Evolutionary conservation across 1,140 invertebrate species (phyloP).

Genomic region (Mercenaria mercenaria): DNA sequence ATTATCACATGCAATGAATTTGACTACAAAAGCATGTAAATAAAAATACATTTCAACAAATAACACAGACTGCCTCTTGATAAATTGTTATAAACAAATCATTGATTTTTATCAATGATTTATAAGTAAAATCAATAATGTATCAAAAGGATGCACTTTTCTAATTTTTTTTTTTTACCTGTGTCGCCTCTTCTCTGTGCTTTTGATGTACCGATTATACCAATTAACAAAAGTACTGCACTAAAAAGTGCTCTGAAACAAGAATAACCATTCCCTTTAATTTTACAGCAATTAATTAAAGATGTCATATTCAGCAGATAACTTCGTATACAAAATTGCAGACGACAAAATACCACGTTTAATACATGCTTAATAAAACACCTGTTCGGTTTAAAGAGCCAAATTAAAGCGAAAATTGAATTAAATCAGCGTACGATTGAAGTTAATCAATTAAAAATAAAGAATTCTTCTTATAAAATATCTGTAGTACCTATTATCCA

Average conservation of each 20-base stretch:
- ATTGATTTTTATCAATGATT: conserved; percentile 25
- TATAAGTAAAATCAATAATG: conserved; percentile 6
- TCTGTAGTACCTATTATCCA: not conserved
- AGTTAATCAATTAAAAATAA: not conserved
- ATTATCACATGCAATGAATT: conserved; percentile 7
- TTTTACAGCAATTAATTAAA: not conserved
- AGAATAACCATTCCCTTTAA: not conserved
- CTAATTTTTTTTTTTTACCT: not conserved
- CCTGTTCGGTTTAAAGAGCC: not conserved
- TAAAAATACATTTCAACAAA: not conserved
- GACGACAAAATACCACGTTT: not conserved
- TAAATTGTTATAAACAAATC: not conserved
- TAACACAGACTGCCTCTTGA: not conserved
- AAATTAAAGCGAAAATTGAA: not conserved
- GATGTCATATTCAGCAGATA: not conserved
- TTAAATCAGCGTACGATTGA: not conserved
- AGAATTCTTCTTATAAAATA: not conserved
- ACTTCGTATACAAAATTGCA: conserved; percentile 2
- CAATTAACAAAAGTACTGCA: not conserved
- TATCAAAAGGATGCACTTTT: conserved; percentile 10
- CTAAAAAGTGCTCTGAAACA: not conserved
- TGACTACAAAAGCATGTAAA: not conserved
- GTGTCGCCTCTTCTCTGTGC: conserved; percentile 4
- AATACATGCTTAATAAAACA: conserved; percentile 7
- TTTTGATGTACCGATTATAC: not conserved